These are phyloP conservation scores for Anguilla anguilla DNA, from an alignment of 2,797 vertebrate genomes.

Conservation along the genomic window DNA sequence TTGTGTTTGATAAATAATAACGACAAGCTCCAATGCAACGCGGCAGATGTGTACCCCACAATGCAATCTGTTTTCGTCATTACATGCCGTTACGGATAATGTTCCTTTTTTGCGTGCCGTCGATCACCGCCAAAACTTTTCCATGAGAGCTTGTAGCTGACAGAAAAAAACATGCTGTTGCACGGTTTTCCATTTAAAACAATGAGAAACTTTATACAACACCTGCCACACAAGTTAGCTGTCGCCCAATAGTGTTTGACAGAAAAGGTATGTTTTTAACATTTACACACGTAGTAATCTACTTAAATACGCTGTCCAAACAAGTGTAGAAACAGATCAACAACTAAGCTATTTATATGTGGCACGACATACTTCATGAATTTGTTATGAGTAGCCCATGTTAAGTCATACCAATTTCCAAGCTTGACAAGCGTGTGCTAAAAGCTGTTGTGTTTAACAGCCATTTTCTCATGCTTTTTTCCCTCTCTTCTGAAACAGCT, in stretches of 20 bases:
- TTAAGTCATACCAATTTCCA: background rate
- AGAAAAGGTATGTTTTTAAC: background rate
- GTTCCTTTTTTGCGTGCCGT: background rate
- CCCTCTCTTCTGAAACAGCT: background rate
- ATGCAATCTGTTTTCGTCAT: conserved; percentile 36
- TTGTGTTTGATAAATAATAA: conserved; percentile 50
- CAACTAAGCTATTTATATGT: background rate
- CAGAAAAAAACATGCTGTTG: background rate
- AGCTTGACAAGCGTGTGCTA: background rate
- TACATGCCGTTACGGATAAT: background rate
- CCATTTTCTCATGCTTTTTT: background rate
- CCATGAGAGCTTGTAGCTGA: background rate
- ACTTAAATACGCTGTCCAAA: background rate
- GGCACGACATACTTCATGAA: background rate
- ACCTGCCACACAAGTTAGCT: background rate
- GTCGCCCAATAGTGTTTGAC: background rate
- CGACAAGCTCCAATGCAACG: conserved; percentile 20
- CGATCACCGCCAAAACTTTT: background rate
- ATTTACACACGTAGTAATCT: background rate
- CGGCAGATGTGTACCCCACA: conserved; percentile 34
- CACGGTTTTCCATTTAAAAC: background rate
- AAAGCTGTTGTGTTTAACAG: background rate
- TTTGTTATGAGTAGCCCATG: background rate
- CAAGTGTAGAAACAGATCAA: background rate
- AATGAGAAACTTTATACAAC: background rate